phyloP scores from a whole-genome alignment of 1,140 invertebrate species.

The Polypedilum vanderplanki region DNA sequence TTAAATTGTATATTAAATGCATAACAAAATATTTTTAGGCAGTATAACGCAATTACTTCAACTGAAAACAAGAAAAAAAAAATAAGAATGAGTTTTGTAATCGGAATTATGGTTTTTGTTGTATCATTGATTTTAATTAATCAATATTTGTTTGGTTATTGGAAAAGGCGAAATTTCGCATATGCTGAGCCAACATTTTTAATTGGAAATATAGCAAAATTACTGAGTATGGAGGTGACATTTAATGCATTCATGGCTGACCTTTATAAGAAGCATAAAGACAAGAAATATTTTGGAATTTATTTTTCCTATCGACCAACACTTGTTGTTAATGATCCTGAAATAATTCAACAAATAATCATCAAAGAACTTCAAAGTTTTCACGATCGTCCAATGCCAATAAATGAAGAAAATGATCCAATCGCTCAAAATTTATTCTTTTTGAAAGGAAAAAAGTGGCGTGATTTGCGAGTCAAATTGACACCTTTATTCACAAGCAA shows the following conservation, averaged over 20 bases:
- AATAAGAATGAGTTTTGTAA: no score
- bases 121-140: no score
- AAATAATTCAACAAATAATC: no score
- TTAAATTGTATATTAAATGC: no score
- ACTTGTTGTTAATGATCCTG: background rate
- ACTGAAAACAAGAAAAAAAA: no score
- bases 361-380: constrained; percentile 52
- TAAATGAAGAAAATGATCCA: constrained; percentile 46
- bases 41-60: no score
- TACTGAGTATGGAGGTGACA: no score
- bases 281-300: background rate
- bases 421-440: constrained; percentile 48
- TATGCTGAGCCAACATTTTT: background rate
- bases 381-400: constrained; percentile 47
- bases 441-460: constrained; percentile 51
- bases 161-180: background rate
- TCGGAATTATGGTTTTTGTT: no score
- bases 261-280: background rate
- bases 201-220: background rate
- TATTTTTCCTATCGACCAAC: background rate
- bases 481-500: constrained; percentile 54
- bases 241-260: background rate
- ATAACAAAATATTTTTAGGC: no score
- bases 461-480: constrained; percentile 51
- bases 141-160: background rate